Percentiles rank a stretch among this genome's conserved stretches.
Conservation (phyloP, 2,888 invertebrate species). For the Doris montereyensis region DNA sequence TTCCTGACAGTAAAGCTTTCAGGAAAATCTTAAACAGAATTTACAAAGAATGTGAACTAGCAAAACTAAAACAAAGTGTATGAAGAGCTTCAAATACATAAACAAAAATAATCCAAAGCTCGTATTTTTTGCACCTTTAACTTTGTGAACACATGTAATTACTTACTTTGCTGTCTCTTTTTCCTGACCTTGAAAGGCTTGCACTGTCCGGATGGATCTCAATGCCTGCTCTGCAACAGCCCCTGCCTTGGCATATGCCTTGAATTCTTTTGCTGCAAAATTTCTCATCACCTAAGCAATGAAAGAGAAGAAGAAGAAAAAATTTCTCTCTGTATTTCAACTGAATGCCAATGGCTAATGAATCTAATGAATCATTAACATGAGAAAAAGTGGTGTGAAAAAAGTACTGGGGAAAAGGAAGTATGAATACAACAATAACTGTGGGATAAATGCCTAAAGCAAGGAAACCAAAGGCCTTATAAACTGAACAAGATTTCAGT, state of each 20-base stretch:
- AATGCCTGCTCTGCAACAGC: conserved; percentile 37
- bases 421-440: no score
- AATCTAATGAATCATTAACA: no score
- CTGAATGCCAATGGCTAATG: no score
- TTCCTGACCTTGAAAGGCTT: conserved; percentile 38
- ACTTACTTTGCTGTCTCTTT: conserved; percentile 35
- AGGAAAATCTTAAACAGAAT: neutral
- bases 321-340: no score
- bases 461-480: no score
- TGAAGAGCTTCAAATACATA: conserved; percentile 15
- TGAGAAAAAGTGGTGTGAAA: no score
- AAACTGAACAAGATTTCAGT: no score
- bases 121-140: neutral
- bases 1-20: neutral
- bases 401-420: no score
- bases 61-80: no score
- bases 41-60: neutral
- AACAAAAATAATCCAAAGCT: neutral
- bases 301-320: no score
- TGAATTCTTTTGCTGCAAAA: conserved; percentile 30
- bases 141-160: neutral
- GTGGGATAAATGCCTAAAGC: no score
- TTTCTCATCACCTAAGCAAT: conserved; percentile 40
- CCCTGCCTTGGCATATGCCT: conserved; percentile 38
- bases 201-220: conserved; percentile 34